Evolutionary conservation across 2,113 vertebrate genomes (phyloP).

Genomic region (Ardeotis arabs): DNA sequence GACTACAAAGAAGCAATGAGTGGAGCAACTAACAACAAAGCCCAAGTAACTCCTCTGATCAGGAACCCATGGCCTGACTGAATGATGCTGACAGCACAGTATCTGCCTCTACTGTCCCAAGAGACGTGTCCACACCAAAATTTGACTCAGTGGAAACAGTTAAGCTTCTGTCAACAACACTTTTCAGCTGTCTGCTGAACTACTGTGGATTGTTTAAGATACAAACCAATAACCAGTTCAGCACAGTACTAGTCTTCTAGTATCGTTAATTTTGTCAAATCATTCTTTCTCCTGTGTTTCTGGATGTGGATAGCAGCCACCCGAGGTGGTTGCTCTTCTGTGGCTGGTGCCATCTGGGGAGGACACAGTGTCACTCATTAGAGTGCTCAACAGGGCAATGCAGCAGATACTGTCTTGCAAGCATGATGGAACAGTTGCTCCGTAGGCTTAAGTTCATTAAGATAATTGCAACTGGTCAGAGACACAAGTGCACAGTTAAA

Average conservation of each 20-base stretch:
- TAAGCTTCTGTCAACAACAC: neutral
- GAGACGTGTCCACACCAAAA: neutral
- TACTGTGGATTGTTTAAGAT: neutral
- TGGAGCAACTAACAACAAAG: slow-evolving; percentile 37
- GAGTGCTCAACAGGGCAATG: accelerated
- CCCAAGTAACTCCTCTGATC: neutral
- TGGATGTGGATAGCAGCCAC: neutral
- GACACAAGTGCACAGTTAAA: neutral
- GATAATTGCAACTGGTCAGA: neutral
- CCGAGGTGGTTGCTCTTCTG: neutral
- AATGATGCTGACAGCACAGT: neutral
- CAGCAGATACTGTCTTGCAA: neutral
- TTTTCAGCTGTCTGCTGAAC: neutral
- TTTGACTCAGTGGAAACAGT: neutral
- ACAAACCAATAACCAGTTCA: neutral
- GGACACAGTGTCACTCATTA: neutral
- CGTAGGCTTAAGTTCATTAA: neutral
- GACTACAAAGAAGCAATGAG: slow-evolving; percentile 27
- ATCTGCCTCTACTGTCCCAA: neutral
- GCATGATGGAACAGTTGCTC: neutral
- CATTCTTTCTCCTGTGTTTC: neutral
- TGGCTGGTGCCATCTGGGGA: neutral
- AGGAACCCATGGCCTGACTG: neutral
- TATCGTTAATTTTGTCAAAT: neutral
- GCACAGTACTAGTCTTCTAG: neutral